Base-by-base conservation (phyloP, 2,797 vertebrate genomes). In the Staurois parvus region DNA sequence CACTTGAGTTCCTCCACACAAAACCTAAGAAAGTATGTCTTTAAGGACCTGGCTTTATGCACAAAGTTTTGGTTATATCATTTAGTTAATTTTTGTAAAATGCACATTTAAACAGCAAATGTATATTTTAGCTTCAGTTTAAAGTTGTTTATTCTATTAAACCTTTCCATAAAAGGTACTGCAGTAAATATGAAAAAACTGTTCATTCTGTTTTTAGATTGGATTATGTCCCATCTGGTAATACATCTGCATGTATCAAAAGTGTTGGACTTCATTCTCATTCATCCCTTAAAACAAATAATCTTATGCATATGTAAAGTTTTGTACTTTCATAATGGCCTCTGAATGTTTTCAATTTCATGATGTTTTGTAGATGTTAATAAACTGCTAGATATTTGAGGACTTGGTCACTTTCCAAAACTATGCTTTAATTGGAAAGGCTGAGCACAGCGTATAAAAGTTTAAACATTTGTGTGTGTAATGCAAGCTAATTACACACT, bases 401-500 rank as follows among this genome's bases (percentile, higher is more conserved):
- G 84, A 68, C 75, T 85, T 76, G 77, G 84, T 75, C 84, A 80
- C 42, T 75, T 85, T 80, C 84, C 84, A 85, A 80, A 85, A 24
- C 30, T 75, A 29, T 80, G 56, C 72, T 85, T 85, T 80, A 85
- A 80, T 79, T 85, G 76, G 77, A 52, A 70, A 85, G 76, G 77
- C 76, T 79, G 84, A 79, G 70, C 77, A 66, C 77, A 76, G 72
- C 68, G 21, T 74, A 52, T 80, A 56, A 75, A 85, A 80, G 77
- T 80, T 85, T 68, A 81, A 72, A 76, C 79, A 86, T 86, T 72
- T 86, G 73, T 86, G 80, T 59, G 56, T 76, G 68, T 76, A 26
- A 81, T 86, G 79, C 84, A 77, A 86, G 84, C 80, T 86, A 86
- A 86, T 86, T 86, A 77, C 79, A 86, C 34, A 81, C 82, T 86